phyloP scores from a whole-genome alignment of 2,113 vertebrate genomes.

The Podiceps cristatus region DNA sequence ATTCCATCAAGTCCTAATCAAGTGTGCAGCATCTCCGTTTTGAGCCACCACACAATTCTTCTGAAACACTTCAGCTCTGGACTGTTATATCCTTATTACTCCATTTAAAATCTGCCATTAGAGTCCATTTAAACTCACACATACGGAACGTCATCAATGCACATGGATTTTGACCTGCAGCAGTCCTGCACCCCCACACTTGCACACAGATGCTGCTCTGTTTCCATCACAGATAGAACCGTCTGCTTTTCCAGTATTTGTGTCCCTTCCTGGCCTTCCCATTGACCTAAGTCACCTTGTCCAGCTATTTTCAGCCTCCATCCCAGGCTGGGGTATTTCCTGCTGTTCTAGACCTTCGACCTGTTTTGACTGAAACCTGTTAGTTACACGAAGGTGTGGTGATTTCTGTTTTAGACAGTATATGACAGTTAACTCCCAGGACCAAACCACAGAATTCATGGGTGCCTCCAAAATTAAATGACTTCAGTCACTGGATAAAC shows the following conservation, averaged over 20 bases:
- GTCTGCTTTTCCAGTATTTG: not conserved
- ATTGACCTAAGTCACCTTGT: not conserved
- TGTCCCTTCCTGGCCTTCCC: not conserved
- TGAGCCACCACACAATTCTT: not conserved
- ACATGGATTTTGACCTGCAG: not conserved
- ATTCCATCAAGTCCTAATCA: not conserved
- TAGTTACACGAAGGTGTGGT: not conserved
- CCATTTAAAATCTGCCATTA: not conserved
- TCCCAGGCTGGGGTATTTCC: not conserved
- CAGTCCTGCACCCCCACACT: not conserved
- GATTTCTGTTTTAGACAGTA: not conserved
- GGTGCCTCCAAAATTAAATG: not conserved
- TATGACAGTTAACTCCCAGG: not conserved
- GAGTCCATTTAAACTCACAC: not conserved
- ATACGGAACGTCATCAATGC: not conserved
- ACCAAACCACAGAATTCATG: not conserved
- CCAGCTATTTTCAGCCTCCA: not conserved
- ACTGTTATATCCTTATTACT: not conserved
- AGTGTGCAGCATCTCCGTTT: not conserved
- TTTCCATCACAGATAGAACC: not conserved
- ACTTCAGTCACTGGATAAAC: not conserved
- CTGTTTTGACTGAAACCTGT: not conserved
- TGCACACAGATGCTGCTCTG: not conserved
- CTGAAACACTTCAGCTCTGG: not conserved
- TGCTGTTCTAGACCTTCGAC: not conserved